Base-by-base conservation (phyloP, 2,888 invertebrate genomes). In the Parnassius glacialis region DNA sequence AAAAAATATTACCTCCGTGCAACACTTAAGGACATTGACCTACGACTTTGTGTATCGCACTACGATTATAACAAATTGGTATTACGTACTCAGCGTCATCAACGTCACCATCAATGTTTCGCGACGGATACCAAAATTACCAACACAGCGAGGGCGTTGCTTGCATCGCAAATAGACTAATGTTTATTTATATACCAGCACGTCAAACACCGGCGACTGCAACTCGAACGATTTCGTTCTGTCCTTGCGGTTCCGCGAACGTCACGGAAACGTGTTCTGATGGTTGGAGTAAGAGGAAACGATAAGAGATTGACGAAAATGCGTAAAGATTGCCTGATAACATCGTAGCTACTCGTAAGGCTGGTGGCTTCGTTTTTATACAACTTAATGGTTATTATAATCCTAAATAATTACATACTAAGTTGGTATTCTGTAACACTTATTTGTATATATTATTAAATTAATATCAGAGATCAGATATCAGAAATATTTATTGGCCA, bases 101-200 rank as follows among this genome's bases (percentile, higher is more conserved):
- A 13, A 43, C 51, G 48, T 45, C 56, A 10, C 52, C 53, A 52
- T 57, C 50, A 59, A 57, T 52, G 62, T 64, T 58, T 50, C 61
- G 64, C 62, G 56, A 64, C 64, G 56, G 44, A 44, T 65, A 68
- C 65, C 64, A 65, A 68, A 68, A 65, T 67, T 64, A 70, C 67
- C 66, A 68, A 68, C 66, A 55, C 55, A 48, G 64, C 67, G 66
- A 70, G 69, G 70, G 71, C 68, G 65, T 72, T 42, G 66, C 63
- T 65, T 68, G 69, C 66, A 62, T 68, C 72, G 65, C 65, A 74
- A 73, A 76, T 79, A 76, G 74, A 76, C 67, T 67, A 60, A 61
- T 65, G 61, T 71, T 75, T 83, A 81, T 82, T 80, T 76, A 70
- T 80, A 75, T 58, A 67, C 34, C 62, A 55, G 43, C 65, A 76